Percentiles rank a stretch among this genome's conserved stretches.
phyloP scores from a whole-genome alignment of 1,140 invertebrate species.

The Pogonomyrmex californicus region DNA sequence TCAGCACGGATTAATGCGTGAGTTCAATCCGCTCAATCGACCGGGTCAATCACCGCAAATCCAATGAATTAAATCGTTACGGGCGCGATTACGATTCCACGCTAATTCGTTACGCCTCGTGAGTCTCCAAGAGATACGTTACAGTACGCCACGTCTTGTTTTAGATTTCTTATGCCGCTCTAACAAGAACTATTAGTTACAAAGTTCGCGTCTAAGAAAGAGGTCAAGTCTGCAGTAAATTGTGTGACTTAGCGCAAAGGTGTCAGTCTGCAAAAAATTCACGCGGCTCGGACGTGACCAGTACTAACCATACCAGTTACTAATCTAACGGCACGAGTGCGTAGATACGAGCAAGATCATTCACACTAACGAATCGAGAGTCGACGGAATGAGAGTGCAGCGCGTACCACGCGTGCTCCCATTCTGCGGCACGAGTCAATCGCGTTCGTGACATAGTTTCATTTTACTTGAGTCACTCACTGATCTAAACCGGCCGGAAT shows the following conservation, averaged over 20 bases:
- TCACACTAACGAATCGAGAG: slow-evolving; percentile 29
- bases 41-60: slow-evolving; percentile 34
- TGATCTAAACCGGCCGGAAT: slow-evolving; percentile 36
- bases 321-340: slow-evolving; percentile 15
- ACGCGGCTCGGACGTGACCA: neutral
- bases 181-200: slow-evolving; percentile 23
- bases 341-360: slow-evolving; percentile 25
- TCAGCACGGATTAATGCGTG: neutral
- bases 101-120: slow-evolving; percentile 33
- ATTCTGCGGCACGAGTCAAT: slow-evolving; percentile 41
- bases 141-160: slow-evolving; percentile 40
- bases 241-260: neutral
- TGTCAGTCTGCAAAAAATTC: slow-evolving; percentile 24
- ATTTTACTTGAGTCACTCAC: slow-evolving; percentile 31
- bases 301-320: too few relatives aligned
- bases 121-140: slow-evolving; percentile 18
- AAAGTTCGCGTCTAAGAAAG: neutral
- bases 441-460: slow-evolving; percentile 56
- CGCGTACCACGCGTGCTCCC: slow-evolving; percentile 6
- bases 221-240: slow-evolving; percentile 6
- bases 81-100: slow-evolving; percentile 27
- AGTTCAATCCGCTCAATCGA: neutral
- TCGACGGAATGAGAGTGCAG: slow-evolving; percentile 28
- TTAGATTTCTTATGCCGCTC: neutral
- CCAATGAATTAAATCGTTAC: slow-evolving; percentile 42